A percentile compares a stretch with the other conserved stretches of the same genome.
Evolutionary conservation across 2,113 vertebrate species (phyloP).

Genomic region (Hydropotes inermis): DNA sequence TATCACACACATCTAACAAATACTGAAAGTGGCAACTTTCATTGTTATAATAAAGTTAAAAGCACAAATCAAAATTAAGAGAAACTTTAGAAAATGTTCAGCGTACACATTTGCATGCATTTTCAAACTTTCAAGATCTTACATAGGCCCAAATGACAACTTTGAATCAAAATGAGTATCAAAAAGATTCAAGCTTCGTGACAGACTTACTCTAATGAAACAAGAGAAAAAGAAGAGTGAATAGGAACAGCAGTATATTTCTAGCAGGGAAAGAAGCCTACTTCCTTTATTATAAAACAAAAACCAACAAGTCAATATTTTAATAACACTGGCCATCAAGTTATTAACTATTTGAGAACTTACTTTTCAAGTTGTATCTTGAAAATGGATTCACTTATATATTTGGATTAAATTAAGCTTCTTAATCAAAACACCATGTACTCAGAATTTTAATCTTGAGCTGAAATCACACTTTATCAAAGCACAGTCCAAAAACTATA

Average conservation of each 20-base stretch:
- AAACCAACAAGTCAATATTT: neutral
- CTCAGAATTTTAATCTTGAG: constrained; percentile 31
- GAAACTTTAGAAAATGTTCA: constrained; percentile 16
- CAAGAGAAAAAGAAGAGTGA: neutral
- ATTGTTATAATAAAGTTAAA: constrained; percentile 12
- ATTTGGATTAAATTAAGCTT: constrained; percentile 27
- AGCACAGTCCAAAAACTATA: constrained; percentile 26
- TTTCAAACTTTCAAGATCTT: constrained; percentile 22
- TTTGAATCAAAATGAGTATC: constrained; percentile 42
- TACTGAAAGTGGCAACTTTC: neutral
- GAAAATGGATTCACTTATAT: constrained; percentile 10
- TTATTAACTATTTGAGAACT: constrained; percentile 18
- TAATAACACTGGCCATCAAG: constrained; percentile 13
- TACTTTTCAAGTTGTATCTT: constrained; percentile 6
- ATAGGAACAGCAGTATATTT: neutral
- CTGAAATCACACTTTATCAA: constrained; percentile 18
- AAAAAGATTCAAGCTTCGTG: constrained; percentile 6
- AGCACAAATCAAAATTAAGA: constrained; percentile 27
- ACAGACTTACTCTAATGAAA: neutral
- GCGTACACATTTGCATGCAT: constrained; percentile 17
- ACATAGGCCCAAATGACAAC: neutral
- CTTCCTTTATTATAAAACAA: constrained; percentile 16
- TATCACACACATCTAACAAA: constrained; percentile 14
- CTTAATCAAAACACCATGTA: constrained; percentile 11
- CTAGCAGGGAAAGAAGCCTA: neutral